These are phyloP conservation scores for Semnornis frantzii DNA, from an alignment of 2,113 vertebrate species.

Conservation along the genomic window DNA sequence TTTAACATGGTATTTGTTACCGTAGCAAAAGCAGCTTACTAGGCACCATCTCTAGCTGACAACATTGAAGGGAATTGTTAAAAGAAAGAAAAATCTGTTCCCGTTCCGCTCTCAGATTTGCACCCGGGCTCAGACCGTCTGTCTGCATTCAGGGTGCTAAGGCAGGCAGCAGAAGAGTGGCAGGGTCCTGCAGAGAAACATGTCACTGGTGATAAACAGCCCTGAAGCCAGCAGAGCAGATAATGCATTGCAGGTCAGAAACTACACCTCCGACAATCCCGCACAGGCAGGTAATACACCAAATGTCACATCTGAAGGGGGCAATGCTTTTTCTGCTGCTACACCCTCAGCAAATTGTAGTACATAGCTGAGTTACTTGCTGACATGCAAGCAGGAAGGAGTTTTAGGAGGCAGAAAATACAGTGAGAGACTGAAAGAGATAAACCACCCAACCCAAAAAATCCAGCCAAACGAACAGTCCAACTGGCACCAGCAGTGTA, in stretches of 20 bases:
- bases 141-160: constrained; percentile 47
- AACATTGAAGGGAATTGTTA: constrained; percentile 4
- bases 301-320: constrained; percentile 62
- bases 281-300: constrained; percentile 52
- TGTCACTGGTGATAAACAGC: constrained; percentile 64
- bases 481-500: constrained; percentile 2
- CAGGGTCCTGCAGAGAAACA: constrained; percentile 60
- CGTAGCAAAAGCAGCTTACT: background rate
- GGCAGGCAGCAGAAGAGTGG: constrained; percentile 53
- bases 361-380: constrained; percentile 26
- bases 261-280: constrained; percentile 59
- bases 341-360: constrained; percentile 59
- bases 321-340: constrained; percentile 43
- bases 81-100: constrained; percentile 17
- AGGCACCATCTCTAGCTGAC: constrained; percentile 18
- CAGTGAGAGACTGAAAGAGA: background rate
- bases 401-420: constrained; percentile 31
- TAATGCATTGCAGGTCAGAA: constrained; percentile 72
- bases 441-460: background rate
- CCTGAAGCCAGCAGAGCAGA: constrained; percentile 63
- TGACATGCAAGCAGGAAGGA: constrained; percentile 32
- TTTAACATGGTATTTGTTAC: constrained; percentile 32
- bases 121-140: constrained; percentile 6
- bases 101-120: constrained; percentile 29
- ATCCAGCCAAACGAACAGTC: constrained; percentile 3